phyloP scores from a whole-genome alignment of 2,888 invertebrate species.

The Sycophila texana region DNA sequence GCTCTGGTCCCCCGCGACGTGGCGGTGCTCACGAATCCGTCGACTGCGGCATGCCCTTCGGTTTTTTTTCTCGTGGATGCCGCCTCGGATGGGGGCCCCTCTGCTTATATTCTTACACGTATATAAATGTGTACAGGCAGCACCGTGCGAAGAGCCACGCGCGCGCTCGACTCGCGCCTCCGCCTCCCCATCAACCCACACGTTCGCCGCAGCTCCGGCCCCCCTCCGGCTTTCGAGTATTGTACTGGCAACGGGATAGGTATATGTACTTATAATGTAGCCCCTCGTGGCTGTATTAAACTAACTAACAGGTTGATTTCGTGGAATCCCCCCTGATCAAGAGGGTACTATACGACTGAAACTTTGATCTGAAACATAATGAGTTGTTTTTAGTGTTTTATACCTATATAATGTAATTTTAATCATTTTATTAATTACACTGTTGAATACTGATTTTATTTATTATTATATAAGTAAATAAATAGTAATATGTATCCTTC shows the following conservation, averaged over 20 bases:
- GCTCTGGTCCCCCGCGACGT: neutral
- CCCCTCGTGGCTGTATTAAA: neutral
- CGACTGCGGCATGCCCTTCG: conserved; percentile 5
- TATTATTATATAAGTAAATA: too few relatives aligned
- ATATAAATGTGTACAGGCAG: neutral
- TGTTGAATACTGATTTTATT: too few relatives aligned
- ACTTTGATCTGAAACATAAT: too few relatives aligned
- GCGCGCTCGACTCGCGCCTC: conserved; percentile 1
- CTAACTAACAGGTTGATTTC: neutral
- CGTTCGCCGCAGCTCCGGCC: conserved; percentile 4
- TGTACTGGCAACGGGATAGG: neutral
- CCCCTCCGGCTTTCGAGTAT: neutral
- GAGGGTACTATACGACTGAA: too few relatives aligned
- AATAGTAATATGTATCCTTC: too few relatives aligned
- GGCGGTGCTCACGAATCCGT: neutral
- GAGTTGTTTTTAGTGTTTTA: too few relatives aligned
- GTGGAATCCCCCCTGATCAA: too few relatives aligned
- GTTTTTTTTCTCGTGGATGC: neutral
- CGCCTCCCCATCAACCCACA: neutral
- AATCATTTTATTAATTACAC: too few relatives aligned
- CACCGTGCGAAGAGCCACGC: conserved; percentile 41
- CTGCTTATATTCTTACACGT: neutral
- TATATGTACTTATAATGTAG: too few relatives aligned
- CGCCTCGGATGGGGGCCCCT: too few relatives aligned
- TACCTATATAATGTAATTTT: too few relatives aligned